Evolutionary conservation across 2,113 vertebrate genomes (phyloP), one percentile per base, ranked within the genome.

Genomic region (Xenus cinereus): DNA sequence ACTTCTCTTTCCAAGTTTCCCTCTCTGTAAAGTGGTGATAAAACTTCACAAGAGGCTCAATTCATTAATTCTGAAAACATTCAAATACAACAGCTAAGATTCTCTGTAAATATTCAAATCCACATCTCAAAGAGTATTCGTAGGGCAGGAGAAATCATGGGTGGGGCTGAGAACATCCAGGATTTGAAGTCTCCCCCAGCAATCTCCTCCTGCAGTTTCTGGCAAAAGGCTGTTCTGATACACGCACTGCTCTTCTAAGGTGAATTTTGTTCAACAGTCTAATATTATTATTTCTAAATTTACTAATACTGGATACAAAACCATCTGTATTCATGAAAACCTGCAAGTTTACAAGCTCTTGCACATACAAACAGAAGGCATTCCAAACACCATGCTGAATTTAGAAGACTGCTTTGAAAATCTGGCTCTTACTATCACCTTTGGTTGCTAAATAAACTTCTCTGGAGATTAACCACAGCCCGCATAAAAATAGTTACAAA

Each of bases 381-480:
- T 64, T 96, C 76, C 90, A 78, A 76, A 76, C 71, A 74, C 35
- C 3, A 2, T 10, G 81, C 87, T 85, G 54, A 69, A 89, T 89
- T 95, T 85, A 95, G 84, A 94, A 97, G 59, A 50, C 54, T 71
- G 71, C 67, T 69, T 85, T 85, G 84, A 93, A 93, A 95, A 85
- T 59, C n/a, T 74, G 87, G 74, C 84, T 78, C 84, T 87, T 67
- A 91, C 54, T 41, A 87, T 94, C 89, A 97, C 97, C 96, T 97
- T 93, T 63, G 63, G 89, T 69, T 92, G 66, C 77, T 97, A 91
- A 95, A 95, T 76, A 97, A 95, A 93, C 86, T 93, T 66, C 60
- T 73, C 87, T 95, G 87, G 81, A 89, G 63, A 87, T 72, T 87
- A 87, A 96, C 93, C 96, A 93, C 95, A 97, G 91, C 81, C 78